Percentiles rank a stretch among this genome's conserved stretches.
These are phyloP conservation scores for Danio tinwini DNA, from an alignment of 2,797 vertebrate species.

Conservation along the genomic window DNA sequence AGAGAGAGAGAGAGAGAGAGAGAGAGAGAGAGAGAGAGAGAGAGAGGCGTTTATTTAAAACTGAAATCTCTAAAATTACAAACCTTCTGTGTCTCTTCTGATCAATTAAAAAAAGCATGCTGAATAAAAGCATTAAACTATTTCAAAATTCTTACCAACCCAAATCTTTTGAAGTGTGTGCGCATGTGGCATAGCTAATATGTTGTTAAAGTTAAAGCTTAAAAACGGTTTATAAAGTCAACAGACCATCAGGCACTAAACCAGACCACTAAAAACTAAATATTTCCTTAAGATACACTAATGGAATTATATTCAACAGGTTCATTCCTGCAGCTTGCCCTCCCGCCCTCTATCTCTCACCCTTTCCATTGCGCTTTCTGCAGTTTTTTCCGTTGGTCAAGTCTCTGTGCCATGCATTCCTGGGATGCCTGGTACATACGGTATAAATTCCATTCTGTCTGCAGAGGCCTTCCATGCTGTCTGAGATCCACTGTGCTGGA, in stretches of 20 bases:
- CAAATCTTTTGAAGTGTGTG: not conserved
- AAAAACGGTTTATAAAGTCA: not conserved
- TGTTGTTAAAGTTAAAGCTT: no score
- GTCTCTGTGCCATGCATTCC: slow-evolving; percentile 89
- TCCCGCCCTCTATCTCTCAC: slow-evolving; percentile 5
- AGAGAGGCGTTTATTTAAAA: not conserved
- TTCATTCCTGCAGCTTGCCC: slow-evolving; percentile 52
- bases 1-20: no score
- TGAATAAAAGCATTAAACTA: not conserved
- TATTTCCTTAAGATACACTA: slow-evolving; percentile 55
- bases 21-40: no score
- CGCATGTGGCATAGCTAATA: slow-evolving; percentile 2
- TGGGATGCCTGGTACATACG: slow-evolving; percentile 94
- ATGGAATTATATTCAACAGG: slow-evolving; percentile 58
- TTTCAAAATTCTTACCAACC: no score
- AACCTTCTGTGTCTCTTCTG: not conserved
- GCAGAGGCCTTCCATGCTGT: slow-evolving; percentile 81
- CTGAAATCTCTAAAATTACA: not conserved
- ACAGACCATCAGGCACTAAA: slow-evolving; percentile 27
- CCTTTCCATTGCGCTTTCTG: slow-evolving; percentile 57
- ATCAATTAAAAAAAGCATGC: not conserved
- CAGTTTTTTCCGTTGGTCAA: slow-evolving; percentile 81
- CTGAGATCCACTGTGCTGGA: slow-evolving; percentile 71
- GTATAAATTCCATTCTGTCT: slow-evolving; percentile 94
- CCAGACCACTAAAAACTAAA: slow-evolving; percentile 48